Evolutionary conservation across 2,113 vertebrate genomes (phyloP), one percentile per base, ranked within the genome.

Genomic region (Nothoprocta perdicaria): DNA sequence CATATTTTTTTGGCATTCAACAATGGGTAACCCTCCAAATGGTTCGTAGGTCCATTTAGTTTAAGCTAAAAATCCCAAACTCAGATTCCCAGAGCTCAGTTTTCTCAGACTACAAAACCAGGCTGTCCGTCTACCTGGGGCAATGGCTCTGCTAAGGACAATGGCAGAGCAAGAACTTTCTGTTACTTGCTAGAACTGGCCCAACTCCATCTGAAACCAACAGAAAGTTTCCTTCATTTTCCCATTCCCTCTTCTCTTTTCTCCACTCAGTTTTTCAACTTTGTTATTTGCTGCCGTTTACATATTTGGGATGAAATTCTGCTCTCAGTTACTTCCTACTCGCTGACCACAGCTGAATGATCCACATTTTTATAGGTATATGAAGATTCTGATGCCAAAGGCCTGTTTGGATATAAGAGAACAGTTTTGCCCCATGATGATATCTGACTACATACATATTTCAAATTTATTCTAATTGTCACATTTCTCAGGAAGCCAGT

Each of bases 1-100:
- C 76, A 21, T 84, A 83, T 83, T 96, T 95, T 94, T 94, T 86
- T 94, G 94, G 84, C 92, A 89, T 72, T 81, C 41, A 40, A 41
- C 4, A 8, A 48, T 78, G 79, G 27, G 46, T 89, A 71, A 87
- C 83, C 73, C 81, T 94, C 82, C 88, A 93, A 88, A 84, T 67
- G 24, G 33, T 80, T 92, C 93, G 84, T 80, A 73, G 1, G 3
- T 66, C 29, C 66, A 45, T 69, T 83, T 94, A 69, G 43, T 67
- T 61, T 84, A 77, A 89, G 80, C 61, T 83, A 45, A 78, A 80
- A 78, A 91, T 35, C 31, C 66, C 79, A 38, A 90, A 41, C 77
- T 90, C 24, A 69, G 58, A 79, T 86, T 92, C 58, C 85, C 96
- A 89, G 85, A 94, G 46, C 79, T 88, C 73, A 79, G 45, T 80